A percentile compares a stretch with the other conserved stretches of the same genome.
phyloP scores from a whole-genome alignment of 2,888 invertebrate genomes.

The Limnephilus rhombicus region DNA sequence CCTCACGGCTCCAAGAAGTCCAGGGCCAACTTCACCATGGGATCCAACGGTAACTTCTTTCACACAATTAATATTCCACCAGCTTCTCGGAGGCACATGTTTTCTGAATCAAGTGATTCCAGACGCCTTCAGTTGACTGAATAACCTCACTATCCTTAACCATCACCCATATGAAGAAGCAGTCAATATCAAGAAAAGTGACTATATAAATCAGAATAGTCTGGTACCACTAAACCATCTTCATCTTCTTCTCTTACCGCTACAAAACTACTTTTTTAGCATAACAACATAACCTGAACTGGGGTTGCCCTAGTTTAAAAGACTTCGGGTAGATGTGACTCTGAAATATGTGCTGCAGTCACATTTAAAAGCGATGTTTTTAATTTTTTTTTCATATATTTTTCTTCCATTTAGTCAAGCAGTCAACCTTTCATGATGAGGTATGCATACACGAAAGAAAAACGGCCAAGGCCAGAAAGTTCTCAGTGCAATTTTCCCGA shows the following conservation, averaged over 20 bases:
- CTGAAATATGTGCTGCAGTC: neutral
- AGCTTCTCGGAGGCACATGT: neutral
- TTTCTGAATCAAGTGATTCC: neutral
- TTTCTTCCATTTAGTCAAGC: neutral
- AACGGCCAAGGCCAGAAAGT: constrained; percentile 58
- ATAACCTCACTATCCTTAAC: neutral
- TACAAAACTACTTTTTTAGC: neutral
- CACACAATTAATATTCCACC: constrained; percentile 25
- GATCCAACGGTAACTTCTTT: constrained; percentile 81
- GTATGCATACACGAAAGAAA: constrained; percentile 43
- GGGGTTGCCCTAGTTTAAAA: neutral
- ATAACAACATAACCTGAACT: neutral
- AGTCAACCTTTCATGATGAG: neutral
- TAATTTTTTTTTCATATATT: neutral
- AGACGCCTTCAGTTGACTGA: neutral
- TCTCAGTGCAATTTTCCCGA: constrained; percentile 61
- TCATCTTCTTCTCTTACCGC: neutral
- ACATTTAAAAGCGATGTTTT: neutral
- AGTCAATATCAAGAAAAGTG: too few species aligned
- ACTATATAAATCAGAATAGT: neutral
- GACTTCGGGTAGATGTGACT: neutral
- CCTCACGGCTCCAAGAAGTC: constrained; percentile 81
- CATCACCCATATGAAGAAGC: too few species aligned
- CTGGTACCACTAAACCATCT: neutral
- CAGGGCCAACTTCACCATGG: constrained; percentile 83